phyloP scores from a whole-genome alignment of 1,140 invertebrate species.

The Muscidifurax raptorellus region DNA sequence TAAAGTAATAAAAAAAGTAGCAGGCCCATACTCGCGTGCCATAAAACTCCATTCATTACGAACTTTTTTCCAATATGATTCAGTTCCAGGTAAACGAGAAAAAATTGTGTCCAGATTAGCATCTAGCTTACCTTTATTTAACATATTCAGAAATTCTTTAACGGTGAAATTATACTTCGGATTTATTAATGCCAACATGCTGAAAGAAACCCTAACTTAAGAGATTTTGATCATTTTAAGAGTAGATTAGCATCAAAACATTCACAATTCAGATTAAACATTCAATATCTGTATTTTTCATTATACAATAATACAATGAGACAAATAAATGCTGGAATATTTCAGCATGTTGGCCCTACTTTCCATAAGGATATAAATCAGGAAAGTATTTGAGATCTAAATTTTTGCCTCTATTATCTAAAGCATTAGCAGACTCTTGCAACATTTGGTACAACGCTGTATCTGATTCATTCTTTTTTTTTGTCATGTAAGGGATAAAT shows the following conservation, averaged over 20 bases:
- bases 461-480: conserved; percentile 31
- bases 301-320: too few relatives aligned
- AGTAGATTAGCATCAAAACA: too few relatives aligned
- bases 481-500: conserved; percentile 31
- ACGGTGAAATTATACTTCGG: conserved; percentile 34
- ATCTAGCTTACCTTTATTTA: too few relatives aligned
- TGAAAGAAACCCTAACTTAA: conserved; percentile 61
- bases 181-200: conserved; percentile 63
- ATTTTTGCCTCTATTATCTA: conserved; percentile 54
- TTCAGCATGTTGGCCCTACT: not conserved
- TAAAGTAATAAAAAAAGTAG: too few relatives aligned
- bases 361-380: conserved; percentile 61
- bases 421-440: conserved; percentile 56
- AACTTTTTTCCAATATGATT: too few relatives aligned
- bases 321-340: too few relatives aligned
- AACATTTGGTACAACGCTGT: conserved; percentile 65
- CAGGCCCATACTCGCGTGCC: too few relatives aligned
- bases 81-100: conserved; percentile 59
- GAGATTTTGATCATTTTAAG: conserved; percentile 43
- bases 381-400: conserved; percentile 64
- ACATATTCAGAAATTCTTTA: too few relatives aligned
- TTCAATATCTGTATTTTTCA: not conserved
- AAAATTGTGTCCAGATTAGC: conserved; percentile 20
- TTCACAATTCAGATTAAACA: too few relatives aligned
- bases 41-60: too few relatives aligned